phyloP scores from a whole-genome alignment of 2,888 invertebrate species.

The Macaria liturata region DNA sequence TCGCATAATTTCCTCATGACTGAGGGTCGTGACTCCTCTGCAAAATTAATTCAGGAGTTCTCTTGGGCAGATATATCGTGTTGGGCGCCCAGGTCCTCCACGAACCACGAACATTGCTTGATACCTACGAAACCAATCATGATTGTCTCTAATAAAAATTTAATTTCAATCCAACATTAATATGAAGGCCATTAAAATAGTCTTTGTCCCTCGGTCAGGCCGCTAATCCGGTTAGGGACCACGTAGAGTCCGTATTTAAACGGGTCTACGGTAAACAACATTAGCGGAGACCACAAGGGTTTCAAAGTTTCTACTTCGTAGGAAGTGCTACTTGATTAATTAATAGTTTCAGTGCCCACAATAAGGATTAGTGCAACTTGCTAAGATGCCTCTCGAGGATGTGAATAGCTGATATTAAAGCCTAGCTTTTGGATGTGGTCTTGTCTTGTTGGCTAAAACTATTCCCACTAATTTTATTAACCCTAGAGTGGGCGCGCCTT shows the following conservation, averaged over 20 bases:
- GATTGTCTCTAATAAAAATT: no score
- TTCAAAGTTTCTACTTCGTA: slow-evolving; percentile 51
- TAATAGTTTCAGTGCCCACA: slow-evolving; percentile 53
- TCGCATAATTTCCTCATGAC: no score
- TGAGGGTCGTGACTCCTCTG: no score
- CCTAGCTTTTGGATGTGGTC: background rate
- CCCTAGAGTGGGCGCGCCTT: no score
- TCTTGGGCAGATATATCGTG: no score
- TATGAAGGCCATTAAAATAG: slow-evolving; percentile 19
- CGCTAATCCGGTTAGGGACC: slow-evolving; percentile 43
- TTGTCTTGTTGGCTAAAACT: no score
- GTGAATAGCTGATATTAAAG: slow-evolving; percentile 16
- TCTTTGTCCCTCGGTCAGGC: slow-evolving; percentile 27
- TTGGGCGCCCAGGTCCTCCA: no score
- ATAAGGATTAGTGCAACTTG: slow-evolving; percentile 51
- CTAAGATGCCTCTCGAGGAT: slow-evolving; percentile 45
- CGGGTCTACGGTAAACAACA: slow-evolving; percentile 64
- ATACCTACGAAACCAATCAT: no score
- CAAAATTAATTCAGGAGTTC: no score
- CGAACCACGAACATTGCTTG: no score
- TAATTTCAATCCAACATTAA: slow-evolving; percentile 2
- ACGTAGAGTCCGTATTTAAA: slow-evolving; percentile 56
- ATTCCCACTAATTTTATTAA: no score
- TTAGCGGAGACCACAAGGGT: slow-evolving; percentile 61
- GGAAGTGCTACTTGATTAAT: slow-evolving; percentile 56